These are phyloP conservation scores for Lottia gigantea DNA, from an alignment of 2,888 invertebrate genomes.

Conservation along the genomic window DNA sequence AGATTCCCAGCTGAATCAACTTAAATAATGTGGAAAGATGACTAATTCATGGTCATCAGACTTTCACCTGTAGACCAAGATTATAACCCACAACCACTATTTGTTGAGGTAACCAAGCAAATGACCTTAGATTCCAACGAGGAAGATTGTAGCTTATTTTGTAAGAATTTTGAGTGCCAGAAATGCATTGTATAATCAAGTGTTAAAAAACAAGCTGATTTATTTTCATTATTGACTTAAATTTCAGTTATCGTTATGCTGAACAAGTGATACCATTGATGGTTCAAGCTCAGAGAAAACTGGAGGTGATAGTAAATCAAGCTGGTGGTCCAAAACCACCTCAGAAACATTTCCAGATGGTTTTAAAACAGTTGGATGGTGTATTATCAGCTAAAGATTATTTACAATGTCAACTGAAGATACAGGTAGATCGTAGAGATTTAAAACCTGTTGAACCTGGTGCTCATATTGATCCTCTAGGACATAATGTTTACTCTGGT, in stretches of 20 bases:
- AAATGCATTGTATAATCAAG: too few relatives aligned
- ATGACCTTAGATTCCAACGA: too few relatives aligned
- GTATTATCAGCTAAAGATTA: conserved; percentile 58
- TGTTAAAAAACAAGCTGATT: too few relatives aligned
- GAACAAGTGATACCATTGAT: conserved; percentile 64
- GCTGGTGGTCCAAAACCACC: conserved; percentile 52
- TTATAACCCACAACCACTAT: too few relatives aligned
- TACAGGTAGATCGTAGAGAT: conserved; percentile 41
- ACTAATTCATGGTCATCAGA: too few relatives aligned
- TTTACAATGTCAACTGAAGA: conserved; percentile 54
- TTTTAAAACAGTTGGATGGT: conserved; percentile 47
- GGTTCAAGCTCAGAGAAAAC: conserved; percentile 62
- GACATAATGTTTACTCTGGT: conserved; percentile 60
- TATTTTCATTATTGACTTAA: background rate
- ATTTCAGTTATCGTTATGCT: conserved; percentile 62
- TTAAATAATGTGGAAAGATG: too few relatives aligned
- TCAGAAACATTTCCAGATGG: conserved; percentile 57
- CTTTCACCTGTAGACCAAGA: too few relatives aligned
- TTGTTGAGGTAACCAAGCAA: too few relatives aligned
- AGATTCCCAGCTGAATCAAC: too few relatives aligned
- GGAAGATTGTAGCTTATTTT: too few relatives aligned
- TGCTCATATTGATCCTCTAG: conserved; percentile 60
- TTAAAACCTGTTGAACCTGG: conserved; percentile 45
- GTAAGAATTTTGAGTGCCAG: too few relatives aligned
- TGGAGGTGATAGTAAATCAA: conserved; percentile 48